Evolutionary conservation across 1,140 invertebrate species (phyloP).

Genomic region (Heterodera schachtii): DNA sequence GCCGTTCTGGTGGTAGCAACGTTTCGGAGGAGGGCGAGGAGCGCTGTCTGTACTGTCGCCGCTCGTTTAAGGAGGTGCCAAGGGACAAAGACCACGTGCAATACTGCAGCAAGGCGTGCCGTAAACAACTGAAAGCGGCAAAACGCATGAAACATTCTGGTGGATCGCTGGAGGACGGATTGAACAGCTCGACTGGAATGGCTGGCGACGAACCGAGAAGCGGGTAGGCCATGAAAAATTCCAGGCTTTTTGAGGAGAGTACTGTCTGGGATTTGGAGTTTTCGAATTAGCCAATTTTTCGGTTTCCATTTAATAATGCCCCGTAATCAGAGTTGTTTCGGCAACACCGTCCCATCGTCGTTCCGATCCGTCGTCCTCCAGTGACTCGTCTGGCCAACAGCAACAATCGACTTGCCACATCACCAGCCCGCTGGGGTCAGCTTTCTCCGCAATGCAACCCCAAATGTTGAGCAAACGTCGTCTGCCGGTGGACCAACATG

Average conservation of each 20-base stretch:
- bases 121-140: conserved; percentile 5
- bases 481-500: conserved; percentile 4
- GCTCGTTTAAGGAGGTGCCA: conserved; percentile 16
- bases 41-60: conserved; percentile 23
- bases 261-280: too few relatives aligned
- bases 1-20: conserved; percentile 3
- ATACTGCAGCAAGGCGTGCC: conserved; percentile 31
- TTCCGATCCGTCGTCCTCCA: neutral
- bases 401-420: conserved; percentile 4
- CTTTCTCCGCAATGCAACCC: conserved; percentile 27
- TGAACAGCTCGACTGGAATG: neutral
- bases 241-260: too few relatives aligned
- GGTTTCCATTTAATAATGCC: too few relatives aligned
- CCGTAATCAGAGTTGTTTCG: neutral
- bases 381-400: conserved; percentile 1
- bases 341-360: conserved; percentile 7
- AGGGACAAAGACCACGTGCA: conserved; percentile 30
- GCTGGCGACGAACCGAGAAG: neutral
- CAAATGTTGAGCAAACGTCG: conserved; percentile 14
- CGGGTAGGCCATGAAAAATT: neutral
- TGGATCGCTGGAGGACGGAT: neutral
- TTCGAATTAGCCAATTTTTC: too few relatives aligned
- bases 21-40: conserved; percentile 12
- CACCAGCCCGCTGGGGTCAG: conserved; percentile 28
- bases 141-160: neutral